phyloP scores from a whole-genome alignment of 2,797 vertebrate genomes.

The Notolepis coatsorum region DNA sequence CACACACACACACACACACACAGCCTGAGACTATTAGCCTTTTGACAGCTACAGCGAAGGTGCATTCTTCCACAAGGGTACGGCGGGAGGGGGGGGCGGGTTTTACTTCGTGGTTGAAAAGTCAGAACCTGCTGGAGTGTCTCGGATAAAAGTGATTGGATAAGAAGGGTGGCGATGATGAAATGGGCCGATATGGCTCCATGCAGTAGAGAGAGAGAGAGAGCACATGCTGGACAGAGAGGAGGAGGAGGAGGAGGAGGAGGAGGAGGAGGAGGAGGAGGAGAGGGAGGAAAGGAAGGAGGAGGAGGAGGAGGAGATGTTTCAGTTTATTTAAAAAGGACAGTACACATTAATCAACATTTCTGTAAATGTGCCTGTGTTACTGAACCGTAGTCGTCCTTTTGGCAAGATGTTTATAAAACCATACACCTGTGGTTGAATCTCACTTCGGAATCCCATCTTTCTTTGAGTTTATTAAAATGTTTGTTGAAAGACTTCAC shows the following conservation, averaged over 20 bases:
- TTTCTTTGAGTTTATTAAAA: no score
- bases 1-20: neutral
- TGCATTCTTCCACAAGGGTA: constrained; percentile 2
- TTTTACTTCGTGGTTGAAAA: neutral
- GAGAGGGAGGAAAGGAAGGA: neutral
- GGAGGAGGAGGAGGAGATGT: no score
- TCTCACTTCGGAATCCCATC: no score
- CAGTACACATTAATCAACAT: no score
- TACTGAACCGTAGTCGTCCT: no score
- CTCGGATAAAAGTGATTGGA: constrained; percentile 54
- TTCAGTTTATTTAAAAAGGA: no score
- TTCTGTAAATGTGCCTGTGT: no score
- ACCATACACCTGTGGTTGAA: no score
- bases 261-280: neutral
- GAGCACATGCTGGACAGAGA: constrained; percentile 27
- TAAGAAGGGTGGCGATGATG: constrained; percentile 29
- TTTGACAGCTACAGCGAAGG: constrained; percentile 23
- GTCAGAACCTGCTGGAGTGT: constrained; percentile 14
- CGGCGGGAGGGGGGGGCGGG: neutral
- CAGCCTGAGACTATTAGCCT: neutral
- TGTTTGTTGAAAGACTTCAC: no score
- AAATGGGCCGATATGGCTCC: constrained; percentile 46
- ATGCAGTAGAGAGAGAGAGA: constrained; percentile 33
- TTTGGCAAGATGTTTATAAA: no score
- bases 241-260: neutral